Evolutionary conservation across 2,113 vertebrate genomes (phyloP), one percentile per base, ranked within the genome.

Genomic region (Eptesicus fuscus): DNA sequence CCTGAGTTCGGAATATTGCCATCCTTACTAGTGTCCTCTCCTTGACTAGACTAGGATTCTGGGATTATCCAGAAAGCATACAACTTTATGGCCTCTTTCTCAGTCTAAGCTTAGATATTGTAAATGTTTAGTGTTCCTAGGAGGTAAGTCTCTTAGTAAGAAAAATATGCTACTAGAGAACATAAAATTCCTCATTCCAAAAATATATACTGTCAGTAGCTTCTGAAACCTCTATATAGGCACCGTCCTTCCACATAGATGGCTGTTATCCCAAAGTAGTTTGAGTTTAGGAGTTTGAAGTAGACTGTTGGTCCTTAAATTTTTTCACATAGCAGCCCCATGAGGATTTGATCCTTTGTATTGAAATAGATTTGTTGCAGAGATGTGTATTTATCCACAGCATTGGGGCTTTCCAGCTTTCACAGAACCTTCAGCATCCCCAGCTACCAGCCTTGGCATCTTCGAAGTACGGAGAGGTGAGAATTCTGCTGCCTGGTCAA

Each of bases 391-490:
- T 95, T 97, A 89, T 97, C 91, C 96, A 97, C 97, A 97, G 97
- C 97, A 97, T 86, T 97, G 97, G 97, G 94, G 96, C 93, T 96
- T 97, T 96, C 97, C 97, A 88, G 96, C 95, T 96, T 88, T 97
- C 94, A 95, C 97, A 96, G 97, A 97, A 85, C 96, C 96, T 90
- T 96, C 96, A 76, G 90, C 95, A 88, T 93, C 96, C 63, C 97
- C 97, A 95, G 96, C 96, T 74, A 91, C 96, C 94, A 93, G 95
- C 95, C 96, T 97, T 95, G 97, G 97, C 82, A 96, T 97, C 97
- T 97, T 97, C 69, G 97, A 97, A 97, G 97, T 97, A 74, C 95
- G 97, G 71, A 97, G 96, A 97, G 97, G 96, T 97, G 91, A 97
- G 97, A 97, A 91, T 95, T 84, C 59, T 83, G 51, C 77, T 97